Percentiles rank a stretch among this genome's conserved stretches.
Evolutionary conservation across 2,113 vertebrate species (phyloP).

Genomic region (Poecilia latipinna): DNA sequence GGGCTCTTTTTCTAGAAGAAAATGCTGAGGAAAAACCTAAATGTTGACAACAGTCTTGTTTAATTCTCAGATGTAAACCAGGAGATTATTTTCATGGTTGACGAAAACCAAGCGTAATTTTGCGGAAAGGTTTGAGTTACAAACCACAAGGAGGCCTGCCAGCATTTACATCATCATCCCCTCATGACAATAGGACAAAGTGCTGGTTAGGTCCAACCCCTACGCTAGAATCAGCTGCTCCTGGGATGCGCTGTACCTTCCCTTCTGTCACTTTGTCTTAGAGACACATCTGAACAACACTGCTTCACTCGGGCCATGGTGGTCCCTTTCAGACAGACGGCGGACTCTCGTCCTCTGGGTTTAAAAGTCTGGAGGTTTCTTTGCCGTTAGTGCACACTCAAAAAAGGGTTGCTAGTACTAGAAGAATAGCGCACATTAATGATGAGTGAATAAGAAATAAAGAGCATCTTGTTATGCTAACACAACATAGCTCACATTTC

Average conservation of each 20-base stretch:
- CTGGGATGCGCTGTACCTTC: not conserved
- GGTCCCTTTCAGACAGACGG: not conserved
- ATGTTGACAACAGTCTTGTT: not conserved
- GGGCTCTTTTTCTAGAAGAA: not conserved
- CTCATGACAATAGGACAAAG: not conserved
- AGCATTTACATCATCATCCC: too few relatives aligned
- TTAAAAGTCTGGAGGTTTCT: not conserved
- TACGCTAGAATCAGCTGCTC: not conserved
- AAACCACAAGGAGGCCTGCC: too few relatives aligned
- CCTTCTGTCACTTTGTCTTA: not conserved
- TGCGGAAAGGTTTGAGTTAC: too few relatives aligned
- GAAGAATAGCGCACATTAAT: not conserved
- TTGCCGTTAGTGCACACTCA: too few relatives aligned
- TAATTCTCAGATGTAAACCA: not conserved
- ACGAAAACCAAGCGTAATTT: too few relatives aligned
- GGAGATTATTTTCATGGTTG: too few relatives aligned
- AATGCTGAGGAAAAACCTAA: not conserved
- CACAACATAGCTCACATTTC: not conserved
- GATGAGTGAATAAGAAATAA: not conserved
- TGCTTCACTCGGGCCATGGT: too few relatives aligned
- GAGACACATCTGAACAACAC: not conserved
- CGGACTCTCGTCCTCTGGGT: not conserved
- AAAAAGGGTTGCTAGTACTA: not conserved
- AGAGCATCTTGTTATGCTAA: not conserved
- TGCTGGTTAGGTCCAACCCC: not conserved